Evolutionary conservation across 2,888 invertebrate genomes (phyloP).

Genomic region (Melolontha melolontha): DNA sequence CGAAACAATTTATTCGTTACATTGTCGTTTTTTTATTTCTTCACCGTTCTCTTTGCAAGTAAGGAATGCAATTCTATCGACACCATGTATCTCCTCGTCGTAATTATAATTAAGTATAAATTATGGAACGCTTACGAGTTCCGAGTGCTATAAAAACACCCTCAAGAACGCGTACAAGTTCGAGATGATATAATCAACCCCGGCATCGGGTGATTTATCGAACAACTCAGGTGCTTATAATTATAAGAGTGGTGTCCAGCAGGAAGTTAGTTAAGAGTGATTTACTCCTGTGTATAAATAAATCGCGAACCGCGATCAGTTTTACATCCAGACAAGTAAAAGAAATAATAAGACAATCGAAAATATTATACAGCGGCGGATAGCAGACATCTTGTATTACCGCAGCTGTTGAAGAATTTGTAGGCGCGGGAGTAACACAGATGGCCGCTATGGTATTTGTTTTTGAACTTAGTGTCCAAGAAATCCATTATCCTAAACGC

Average conservation of each 20-base stretch:
- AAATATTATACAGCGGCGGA: neutral
- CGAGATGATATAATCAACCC: conserved; percentile 53
- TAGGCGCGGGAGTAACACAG: too few species aligned
- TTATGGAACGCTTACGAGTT: conserved; percentile 51
- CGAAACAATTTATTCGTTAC: conserved; percentile 30
- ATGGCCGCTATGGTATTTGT: conserved; percentile 13
- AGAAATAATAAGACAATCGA: neutral
- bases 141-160: conserved; percentile 50
- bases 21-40: too few species aligned
- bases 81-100: conserved; percentile 39
- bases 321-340: conserved; percentile 1
- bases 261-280: conserved; percentile 49
- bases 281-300: conserved; percentile 44
- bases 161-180: conserved; percentile 49
- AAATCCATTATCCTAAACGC: conserved; percentile 27
- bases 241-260: conserved; percentile 48
- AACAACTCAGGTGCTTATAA: conserved; percentile 50
- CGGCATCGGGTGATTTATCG: conserved; percentile 48
- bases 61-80: conserved; percentile 37
- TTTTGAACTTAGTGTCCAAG: conserved; percentile 19
- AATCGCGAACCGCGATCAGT: conserved; percentile 31
- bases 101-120: conserved; percentile 53
- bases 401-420: neutral
- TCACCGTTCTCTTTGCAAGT: neutral
- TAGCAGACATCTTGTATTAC: neutral